Base-by-base conservation (phyloP, 2,113 vertebrate species). In the Vimba vimba region DNA sequence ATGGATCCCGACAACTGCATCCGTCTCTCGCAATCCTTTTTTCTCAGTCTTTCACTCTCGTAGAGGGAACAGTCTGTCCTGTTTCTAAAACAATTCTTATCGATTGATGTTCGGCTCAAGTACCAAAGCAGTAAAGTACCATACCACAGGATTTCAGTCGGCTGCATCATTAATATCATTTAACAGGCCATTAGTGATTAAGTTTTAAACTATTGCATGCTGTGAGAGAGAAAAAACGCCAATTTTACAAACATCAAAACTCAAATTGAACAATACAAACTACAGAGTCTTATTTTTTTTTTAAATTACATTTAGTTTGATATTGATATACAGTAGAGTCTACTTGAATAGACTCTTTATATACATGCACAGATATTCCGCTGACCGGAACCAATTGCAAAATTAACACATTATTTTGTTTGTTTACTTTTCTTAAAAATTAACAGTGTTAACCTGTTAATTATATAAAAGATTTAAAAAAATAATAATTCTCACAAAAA, bases 51-150 rank as follows among this genome's bases (percentile, higher is more conserved):
- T 36, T 52, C 4, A 73, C n/a, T 57, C 25, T 83, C 23, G 66
- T 43, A 36, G 36, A 25, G 93, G 93, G 91, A 93, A 71, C 93
- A 93, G 85, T 93, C 92, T 15, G 93, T 39, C 77, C 77, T 60
- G 77, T 15, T 79, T 12, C 12, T 79, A 25, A 60, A 79, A 43
- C 17, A 43, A 6, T n/a, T 60, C 33, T 79, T 60, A 79, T 79
- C 77, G 1, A 79, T 79, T 79, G 11, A 39, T 79, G 30, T 79
- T 60, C 3, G 3, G 21, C 50, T 23, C 36, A 43, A 73, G 68
- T 43, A 43, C 21, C 68, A 43, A 43, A 43, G 43, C 43, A 43
- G 43, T 43, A 9, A 43, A 43, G 69, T 21, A 43, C 36, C 21
- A 43, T 43, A 73, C 36, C 36, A 43, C 33, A 71, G 8, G 68